Conservation (phyloP, 2,113 vertebrate species). For the Petromus typicus region DNA sequence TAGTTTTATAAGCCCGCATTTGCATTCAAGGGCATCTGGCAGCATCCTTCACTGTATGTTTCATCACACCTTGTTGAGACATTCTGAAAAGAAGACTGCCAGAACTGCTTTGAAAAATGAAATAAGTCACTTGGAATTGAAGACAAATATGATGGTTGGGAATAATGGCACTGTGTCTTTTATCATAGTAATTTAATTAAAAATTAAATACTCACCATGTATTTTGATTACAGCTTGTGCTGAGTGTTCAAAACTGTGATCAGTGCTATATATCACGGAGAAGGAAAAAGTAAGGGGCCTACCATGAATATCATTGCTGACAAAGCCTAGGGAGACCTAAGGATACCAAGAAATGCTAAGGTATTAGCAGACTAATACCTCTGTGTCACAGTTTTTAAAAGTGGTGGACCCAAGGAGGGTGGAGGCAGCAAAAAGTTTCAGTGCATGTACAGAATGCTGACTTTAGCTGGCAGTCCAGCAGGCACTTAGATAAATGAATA, state of each 20-base stretch:
- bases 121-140: not conserved
- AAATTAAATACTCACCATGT: not conserved
- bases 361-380: not conserved
- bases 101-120: not conserved
- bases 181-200: not conserved
- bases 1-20: not conserved
- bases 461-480: not conserved
- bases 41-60: not conserved
- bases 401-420: not conserved
- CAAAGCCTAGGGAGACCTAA: not conserved
- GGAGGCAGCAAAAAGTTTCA: not conserved
- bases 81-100: not conserved
- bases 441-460: not conserved
- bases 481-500: not conserved
- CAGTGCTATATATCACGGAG: too few species aligned
- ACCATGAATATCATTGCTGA: fast-evolving
- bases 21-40: not conserved
- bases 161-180: not conserved
- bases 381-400: not conserved
- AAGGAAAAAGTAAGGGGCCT: not conserved
- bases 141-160: not conserved
- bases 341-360: not conserved
- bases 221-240: not conserved
- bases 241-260: not conserved
- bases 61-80: not conserved